phyloP scores from a whole-genome alignment of 2,113 vertebrate genomes.

The Mellivora capensis region DNA sequence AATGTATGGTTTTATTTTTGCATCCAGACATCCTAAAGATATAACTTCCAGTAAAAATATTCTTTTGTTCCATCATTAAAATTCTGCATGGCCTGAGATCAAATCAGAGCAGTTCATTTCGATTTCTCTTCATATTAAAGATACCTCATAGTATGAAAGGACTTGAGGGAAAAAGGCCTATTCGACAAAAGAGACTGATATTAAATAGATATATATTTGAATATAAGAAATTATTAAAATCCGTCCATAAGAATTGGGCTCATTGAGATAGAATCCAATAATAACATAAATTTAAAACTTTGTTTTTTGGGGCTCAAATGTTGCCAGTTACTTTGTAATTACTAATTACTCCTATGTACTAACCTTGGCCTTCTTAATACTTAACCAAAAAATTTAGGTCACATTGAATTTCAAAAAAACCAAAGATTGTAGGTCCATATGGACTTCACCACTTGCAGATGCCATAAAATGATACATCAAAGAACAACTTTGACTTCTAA shows the following conservation, averaged over 20 bases:
- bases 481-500: accelerated
- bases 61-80: conserved; percentile 50
- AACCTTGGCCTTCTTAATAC: background rate
- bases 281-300: background rate
- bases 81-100: background rate
- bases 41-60: background rate
- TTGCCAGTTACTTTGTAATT: background rate
- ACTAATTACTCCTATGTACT: background rate
- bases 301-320: background rate
- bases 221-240: background rate
- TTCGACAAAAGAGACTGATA: background rate
- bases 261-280: background rate
- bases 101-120: background rate
- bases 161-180: background rate
- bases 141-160: background rate
- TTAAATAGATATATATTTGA: background rate
- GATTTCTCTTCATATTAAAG: background rate
- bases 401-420: background rate
- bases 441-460: accelerated
- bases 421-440: accelerated
- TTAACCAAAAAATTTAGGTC: background rate
- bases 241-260: background rate
- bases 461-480: accelerated
- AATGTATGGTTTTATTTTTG: conserved; percentile 44
- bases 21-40: conserved; percentile 23